Evolutionary conservation across 2,113 vertebrate genomes (phyloP).

Genomic region (Capreolus pygargus): DNA sequence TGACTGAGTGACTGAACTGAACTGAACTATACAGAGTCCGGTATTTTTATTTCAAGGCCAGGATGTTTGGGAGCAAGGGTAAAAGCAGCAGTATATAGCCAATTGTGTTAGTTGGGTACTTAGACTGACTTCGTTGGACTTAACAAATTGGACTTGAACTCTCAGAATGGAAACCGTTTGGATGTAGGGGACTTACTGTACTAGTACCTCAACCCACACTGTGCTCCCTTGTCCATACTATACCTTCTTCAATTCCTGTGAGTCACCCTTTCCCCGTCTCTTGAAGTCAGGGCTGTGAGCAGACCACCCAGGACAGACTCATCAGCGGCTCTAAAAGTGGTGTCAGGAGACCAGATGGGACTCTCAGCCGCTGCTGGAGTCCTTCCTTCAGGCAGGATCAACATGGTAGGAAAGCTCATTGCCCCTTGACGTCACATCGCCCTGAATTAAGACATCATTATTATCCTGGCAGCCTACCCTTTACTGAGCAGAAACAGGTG

Average conservation of each 20-base stretch:
- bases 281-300: not conserved
- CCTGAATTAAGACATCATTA: slow-evolving; percentile 44
- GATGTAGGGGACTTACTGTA: not conserved
- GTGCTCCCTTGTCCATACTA: not conserved
- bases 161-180: not conserved
- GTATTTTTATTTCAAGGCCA: not conserved
- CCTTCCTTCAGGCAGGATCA: not conserved
- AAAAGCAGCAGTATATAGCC: not conserved
- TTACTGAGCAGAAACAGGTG: slow-evolving; percentile 28
- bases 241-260: not conserved
- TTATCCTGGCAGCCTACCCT: not conserved
- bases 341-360: not conserved
- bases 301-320: not conserved
- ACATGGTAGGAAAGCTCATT: accelerated
- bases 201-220: not conserved
- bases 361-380: not conserved
- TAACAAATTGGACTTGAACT: not conserved
- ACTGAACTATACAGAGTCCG: not conserved
- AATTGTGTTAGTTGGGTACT: not conserved
- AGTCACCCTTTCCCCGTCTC: not conserved
- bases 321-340: not conserved
- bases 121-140: not conserved
- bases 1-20: not conserved
- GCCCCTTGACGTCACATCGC: not conserved
- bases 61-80: not conserved